These are phyloP conservation scores for Pollenia angustigena DNA, from an alignment of 2,888 invertebrate species.

Conservation along the genomic window DNA sequence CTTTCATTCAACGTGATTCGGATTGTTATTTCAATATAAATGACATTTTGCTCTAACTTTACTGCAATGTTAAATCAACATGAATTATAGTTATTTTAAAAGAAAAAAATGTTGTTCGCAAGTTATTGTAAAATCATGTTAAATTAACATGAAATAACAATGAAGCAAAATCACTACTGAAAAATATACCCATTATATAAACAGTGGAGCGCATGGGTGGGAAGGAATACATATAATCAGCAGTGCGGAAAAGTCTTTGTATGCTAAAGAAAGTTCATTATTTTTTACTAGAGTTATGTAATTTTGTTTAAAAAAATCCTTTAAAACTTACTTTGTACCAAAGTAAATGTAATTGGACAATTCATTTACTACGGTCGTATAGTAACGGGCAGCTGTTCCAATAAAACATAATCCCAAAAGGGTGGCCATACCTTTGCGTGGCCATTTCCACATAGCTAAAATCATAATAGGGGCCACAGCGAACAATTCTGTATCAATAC, in stretches of 20 bases:
- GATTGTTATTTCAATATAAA: no score
- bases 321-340: constrained; percentile 87
- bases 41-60: no score
- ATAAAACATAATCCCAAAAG: constrained; percentile 85
- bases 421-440: constrained; percentile 85
- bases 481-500: constrained; percentile 89
- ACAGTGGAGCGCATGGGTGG: constrained; percentile 88
- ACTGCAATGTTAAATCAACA: no score
- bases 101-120: no score
- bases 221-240: constrained; percentile 88
- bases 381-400: constrained; percentile 87
- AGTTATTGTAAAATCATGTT: no score
- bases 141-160: no score
- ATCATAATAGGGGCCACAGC: constrained; percentile 87
- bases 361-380: constrained; percentile 86
- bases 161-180: no score
- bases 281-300: background rate
- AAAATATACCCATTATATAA: constrained; percentile 88
- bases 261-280: constrained; percentile 83
- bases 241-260: constrained; percentile 88
- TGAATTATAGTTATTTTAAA: no score
- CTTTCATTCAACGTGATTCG: no score
- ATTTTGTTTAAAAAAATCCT: background rate
- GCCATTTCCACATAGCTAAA: constrained; percentile 86
- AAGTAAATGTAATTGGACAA: constrained; percentile 88